These are phyloP conservation scores for Syrphus vitripennis DNA, from an alignment of 2,888 invertebrate species.

Conservation along the genomic window DNA sequence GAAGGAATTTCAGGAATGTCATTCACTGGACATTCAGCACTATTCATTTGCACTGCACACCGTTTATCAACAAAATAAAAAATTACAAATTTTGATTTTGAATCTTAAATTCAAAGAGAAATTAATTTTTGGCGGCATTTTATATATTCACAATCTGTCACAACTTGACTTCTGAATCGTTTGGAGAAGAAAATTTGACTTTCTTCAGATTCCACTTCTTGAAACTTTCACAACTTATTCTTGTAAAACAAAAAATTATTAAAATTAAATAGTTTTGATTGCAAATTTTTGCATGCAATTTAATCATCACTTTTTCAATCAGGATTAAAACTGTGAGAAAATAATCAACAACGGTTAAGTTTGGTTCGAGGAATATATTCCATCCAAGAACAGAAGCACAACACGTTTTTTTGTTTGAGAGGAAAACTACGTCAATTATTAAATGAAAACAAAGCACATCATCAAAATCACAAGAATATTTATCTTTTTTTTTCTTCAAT, in stretches of 20 bases:
- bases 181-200: conserved; percentile 6
- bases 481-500: not conserved
- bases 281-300: conserved; percentile 6
- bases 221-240: conserved; percentile 60
- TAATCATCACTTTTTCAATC: conserved; percentile 36
- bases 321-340: conserved; percentile 40
- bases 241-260: conserved; percentile 9
- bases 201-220: conserved; percentile 61
- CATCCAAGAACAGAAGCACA: conserved; percentile 57
- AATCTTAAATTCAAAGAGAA: conserved; percentile 31
- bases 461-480: conserved; percentile 65
- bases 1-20: conserved; percentile 11
- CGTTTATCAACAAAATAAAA: not conserved
- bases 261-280: not conserved
- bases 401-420: conserved; percentile 34
- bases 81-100: conserved; percentile 29
- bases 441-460: conserved; percentile 50
- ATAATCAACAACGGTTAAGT: conserved; percentile 9
- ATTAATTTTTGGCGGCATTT: conserved; percentile 36
- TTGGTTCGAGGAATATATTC: conserved; percentile 1
- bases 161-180: conserved; percentile 46
- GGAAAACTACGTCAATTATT: conserved; percentile 28
- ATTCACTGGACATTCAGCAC: conserved; percentile 45
- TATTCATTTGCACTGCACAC: conserved; percentile 52
- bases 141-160: conserved; percentile 58